Evolutionary conservation across 2,113 vertebrate genomes (phyloP), one percentile per base, ranked within the genome.

Genomic region (Saccopteryx bilineata): DNA sequence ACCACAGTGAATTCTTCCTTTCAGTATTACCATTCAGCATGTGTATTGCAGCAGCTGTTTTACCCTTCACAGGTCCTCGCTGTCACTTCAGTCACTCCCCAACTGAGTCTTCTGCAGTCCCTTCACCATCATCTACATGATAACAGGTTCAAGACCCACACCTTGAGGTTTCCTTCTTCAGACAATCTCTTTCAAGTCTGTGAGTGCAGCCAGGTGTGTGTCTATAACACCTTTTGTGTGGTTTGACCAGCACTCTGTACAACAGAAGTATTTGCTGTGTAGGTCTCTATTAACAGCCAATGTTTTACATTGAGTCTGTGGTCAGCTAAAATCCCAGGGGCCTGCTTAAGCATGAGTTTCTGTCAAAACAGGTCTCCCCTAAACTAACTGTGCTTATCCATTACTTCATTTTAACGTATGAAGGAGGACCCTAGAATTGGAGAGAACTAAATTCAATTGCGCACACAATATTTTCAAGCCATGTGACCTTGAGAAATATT

Each of bases 391-490:
- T 72, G 14, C 4, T 63, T 54, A 61, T 4, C 71, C 85, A 18
- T 28, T 79, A 66, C 9, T 85, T 95, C 65, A 50, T 82, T 94
- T 82, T 82, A 91, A 93, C 54, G 13, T 52, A 71, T 83, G 8
- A 80, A 71, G 12, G 88, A 28, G 31, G 5, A 75, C 13, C 63
- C 26, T 33, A 46, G 48, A 76, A 84, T 66, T 4, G 87, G 46
- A 85, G 72, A 92, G 33, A 93, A 56, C 3, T 75, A 75, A 76
- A 78, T 39, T 61, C 0, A 63, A 79, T n/a, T 87, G 33, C 1
- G 48, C 11, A 56, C 33, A 78, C 2, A 78, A 28, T 89, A 87
- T 66, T 76, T 90, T 90, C 31, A 96, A 97, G 23, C 11, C 50
- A 56, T 2, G 80, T 63, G 23, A 65, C 21, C 48, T 71, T 71